These are phyloP conservation scores for Misgurnus anguillicaudatus DNA, from an alignment of 2,113 vertebrate genomes.

Conservation along the genomic window DNA sequence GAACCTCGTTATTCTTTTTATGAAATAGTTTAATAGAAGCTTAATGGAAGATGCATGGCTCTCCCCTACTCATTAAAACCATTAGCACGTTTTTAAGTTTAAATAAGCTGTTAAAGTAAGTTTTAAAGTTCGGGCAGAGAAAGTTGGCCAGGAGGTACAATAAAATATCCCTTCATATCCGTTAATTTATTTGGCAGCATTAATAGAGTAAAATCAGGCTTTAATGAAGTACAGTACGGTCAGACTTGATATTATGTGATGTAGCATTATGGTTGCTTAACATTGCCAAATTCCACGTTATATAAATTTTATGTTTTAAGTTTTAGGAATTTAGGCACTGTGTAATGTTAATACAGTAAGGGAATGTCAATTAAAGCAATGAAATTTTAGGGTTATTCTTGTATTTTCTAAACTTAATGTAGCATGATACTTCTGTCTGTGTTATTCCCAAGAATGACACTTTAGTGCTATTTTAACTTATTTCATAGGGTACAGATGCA, in stretches of 20 bases:
- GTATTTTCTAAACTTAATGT: no score
- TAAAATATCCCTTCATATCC: background rate
- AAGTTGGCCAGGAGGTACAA: background rate
- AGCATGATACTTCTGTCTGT: no score
- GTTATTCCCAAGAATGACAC: no score
- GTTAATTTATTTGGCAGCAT: background rate
- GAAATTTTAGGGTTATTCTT: no score
- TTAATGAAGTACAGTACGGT: background rate
- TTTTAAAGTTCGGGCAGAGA: background rate
- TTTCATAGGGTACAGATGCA: no score
- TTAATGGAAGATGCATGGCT: background rate
- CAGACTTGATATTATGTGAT: background rate
- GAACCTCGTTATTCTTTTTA: background rate
- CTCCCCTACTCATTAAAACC: background rate
- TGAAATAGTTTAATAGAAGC: slow-evolving; percentile 3
- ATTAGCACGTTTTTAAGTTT: slow-evolving; percentile 4
- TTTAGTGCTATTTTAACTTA: no score
- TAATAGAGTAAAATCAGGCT: background rate
- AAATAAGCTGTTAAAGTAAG: background rate
- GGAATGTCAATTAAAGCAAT: no score
- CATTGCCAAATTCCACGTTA: no score
- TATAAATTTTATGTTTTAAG: no score
- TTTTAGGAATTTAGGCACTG: no score
- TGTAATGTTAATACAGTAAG: no score
- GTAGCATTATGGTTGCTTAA: background rate